phyloP scores from a whole-genome alignment of 2,797 vertebrate genomes.

The Serranus cabrilla region DNA sequence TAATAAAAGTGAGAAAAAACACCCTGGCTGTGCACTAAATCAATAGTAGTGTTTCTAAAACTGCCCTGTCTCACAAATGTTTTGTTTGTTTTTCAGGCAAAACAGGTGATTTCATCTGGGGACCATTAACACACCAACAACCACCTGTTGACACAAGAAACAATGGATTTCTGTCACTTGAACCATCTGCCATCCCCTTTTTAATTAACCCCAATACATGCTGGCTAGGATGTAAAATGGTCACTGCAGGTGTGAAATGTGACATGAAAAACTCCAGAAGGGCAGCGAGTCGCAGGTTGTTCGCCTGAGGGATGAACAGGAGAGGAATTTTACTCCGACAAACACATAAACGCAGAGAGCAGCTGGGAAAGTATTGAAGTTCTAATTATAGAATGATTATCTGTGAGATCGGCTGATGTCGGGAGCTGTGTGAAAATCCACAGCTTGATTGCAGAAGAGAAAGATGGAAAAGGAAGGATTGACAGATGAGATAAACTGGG shows the following conservation, averaged over 20 bases:
- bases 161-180: conserved; percentile 32
- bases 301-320: conserved; percentile 22
- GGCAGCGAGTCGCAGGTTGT: conserved; percentile 1
- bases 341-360: not conserved
- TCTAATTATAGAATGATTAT: conserved; percentile 23
- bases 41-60: conserved; percentile 14
- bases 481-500: conserved; percentile 8
- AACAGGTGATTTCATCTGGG: conserved; percentile 22
- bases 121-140: conserved; percentile 33
- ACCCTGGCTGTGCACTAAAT: conserved; percentile 5
- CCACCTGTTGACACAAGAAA: conserved; percentile 41
- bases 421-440: conserved; percentile 15
- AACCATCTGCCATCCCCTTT: conserved; percentile 45
- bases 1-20: conserved; percentile 1
- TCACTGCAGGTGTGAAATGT: conserved; percentile 37
- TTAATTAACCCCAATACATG: conserved; percentile 42
- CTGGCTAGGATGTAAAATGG: conserved; percentile 41
- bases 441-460: not conserved
- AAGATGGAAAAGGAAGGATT: not conserved
- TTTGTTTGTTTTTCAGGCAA: conserved; percentile 38
- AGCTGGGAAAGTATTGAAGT: conserved; percentile 18
- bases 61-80: conserved; percentile 24
- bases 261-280: conserved; percentile 11
- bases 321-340: not conserved
- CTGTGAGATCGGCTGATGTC: not conserved